phyloP scores from a whole-genome alignment of 2,888 invertebrate species.

The Acanthacorydalis orientalis region DNA sequence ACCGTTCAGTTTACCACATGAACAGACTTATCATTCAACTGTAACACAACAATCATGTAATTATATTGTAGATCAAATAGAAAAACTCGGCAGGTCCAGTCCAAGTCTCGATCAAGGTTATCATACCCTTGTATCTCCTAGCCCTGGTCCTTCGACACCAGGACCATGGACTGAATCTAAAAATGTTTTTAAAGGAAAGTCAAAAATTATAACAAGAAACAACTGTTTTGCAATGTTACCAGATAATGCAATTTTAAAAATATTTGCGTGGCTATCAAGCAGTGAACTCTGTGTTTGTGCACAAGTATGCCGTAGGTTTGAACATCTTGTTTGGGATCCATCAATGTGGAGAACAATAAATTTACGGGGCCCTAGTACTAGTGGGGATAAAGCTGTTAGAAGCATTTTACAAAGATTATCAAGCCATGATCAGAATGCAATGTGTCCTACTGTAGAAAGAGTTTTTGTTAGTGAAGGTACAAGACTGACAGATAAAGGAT shows the following conservation, averaged over 20 bases:
- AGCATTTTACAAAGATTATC: slow-evolving; percentile 45
- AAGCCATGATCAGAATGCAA: slow-evolving; percentile 46
- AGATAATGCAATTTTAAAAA: slow-evolving; percentile 49
- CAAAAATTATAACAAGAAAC: slow-evolving; percentile 18
- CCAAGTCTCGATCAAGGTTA: slow-evolving; percentile 67
- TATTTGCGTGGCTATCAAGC: slow-evolving; percentile 53
- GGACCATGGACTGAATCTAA: slow-evolving; percentile 22
- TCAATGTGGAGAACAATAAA: slow-evolving; percentile 53
- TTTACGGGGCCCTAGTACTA: slow-evolving; percentile 38
- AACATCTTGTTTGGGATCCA: slow-evolving; percentile 62
- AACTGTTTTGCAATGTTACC: slow-evolving; percentile 42
- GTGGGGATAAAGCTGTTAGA: slow-evolving; percentile 47
- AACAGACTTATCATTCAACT: slow-evolving; percentile 11
- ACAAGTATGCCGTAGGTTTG: slow-evolving; percentile 59
- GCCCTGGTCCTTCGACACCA: slow-evolving; percentile 28
- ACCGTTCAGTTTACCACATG: not conserved
- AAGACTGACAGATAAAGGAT: slow-evolving; percentile 59
- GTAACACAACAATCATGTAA: slow-evolving; percentile 11
- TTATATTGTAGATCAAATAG: slow-evolving; percentile 25
- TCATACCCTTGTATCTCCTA: slow-evolving; percentile 53
- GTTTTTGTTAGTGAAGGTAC: slow-evolving; percentile 51
- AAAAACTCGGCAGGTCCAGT: slow-evolving; percentile 32
- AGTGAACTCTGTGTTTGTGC: slow-evolving; percentile 57
- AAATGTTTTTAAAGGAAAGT: slow-evolving; percentile 19
- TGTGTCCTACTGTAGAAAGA: slow-evolving; percentile 48